Evolutionary conservation across 2,797 vertebrate species (phyloP), one percentile per base, ranked within the genome.

Genomic region (Gallinago stenura): DNA sequence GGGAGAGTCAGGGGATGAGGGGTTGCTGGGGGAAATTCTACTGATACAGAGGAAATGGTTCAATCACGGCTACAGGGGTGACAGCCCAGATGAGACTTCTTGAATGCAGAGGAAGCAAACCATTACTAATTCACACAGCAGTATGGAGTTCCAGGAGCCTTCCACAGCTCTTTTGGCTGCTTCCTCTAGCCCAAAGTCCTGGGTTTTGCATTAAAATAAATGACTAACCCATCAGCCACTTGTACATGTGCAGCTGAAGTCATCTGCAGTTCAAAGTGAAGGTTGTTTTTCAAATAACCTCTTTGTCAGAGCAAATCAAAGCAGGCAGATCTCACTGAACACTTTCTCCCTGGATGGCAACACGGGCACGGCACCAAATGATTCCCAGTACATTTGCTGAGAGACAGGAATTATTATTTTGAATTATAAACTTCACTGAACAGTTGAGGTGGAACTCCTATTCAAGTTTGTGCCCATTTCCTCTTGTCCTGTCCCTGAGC

Each of bases 1-100:
- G 33, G 21, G 15, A 25, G 35, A 31, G 12, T 20, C 4, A 0
- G 4, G 26, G 31, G 12, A 24, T 0, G 0, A 21, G 60, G 25
- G 25, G 17, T 53, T 46, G 25, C 31, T n/a, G 39, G 26, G 24
- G 33, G 10, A 84, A 17, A 10, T 50, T 68, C 61, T 73, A 16
- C 1, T 3, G 50, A 72, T 24, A 10, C 1, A 10, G 25, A 57
- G 17, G 11, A 58, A 87, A 8, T 1, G 8, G 31, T 46, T 54
- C 53, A 41, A 4, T 54, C 3, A 1, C 9, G 11, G 11, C 65
- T 54, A 46, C 56, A 48, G 28, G 48, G 51, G 46, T 33, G 50
- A 69, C 39, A 73, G 30, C 43, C 26, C 7, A 58, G 53, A 20
- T 15, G 33, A 45, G 33, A 58, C 31, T 64, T 43, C n/a, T 19